These are phyloP conservation scores for Rhinatrema bivittatum DNA, from an alignment of 2,797 vertebrate species.

Conservation along the genomic window DNA sequence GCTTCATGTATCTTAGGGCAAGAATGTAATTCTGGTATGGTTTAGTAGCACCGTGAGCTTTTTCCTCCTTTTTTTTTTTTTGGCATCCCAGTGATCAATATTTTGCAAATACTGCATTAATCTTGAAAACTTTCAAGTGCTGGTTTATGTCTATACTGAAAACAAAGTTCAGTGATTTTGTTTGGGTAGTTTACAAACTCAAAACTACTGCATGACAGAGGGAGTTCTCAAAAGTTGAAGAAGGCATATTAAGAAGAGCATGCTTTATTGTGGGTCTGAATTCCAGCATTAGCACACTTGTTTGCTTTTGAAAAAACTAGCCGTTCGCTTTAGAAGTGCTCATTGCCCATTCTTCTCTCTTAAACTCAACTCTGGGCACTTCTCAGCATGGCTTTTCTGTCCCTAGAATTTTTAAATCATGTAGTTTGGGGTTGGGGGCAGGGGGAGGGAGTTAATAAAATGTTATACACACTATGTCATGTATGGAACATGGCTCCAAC, in stretches of 20 bases:
- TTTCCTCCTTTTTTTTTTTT: constrained; percentile 10
- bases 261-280: constrained; percentile 48
- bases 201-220: no score
- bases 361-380: constrained; percentile 18
- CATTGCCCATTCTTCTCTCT: neutral
- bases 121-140: constrained; percentile 39
- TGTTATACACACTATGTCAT: no score
- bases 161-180: constrained; percentile 40
- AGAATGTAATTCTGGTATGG: constrained; percentile 5
- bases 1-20: neutral
- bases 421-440: no score
- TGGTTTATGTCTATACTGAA: constrained; percentile 19
- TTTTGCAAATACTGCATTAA: constrained; percentile 27
- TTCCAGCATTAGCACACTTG: constrained; percentile 47
- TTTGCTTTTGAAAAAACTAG: constrained; percentile 56
- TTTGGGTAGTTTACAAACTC: constrained; percentile 43
- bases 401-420: neutral
- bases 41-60: constrained; percentile 8
- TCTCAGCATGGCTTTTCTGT: constrained; percentile 39
- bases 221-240: constrained; percentile 61
- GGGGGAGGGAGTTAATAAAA: no score
- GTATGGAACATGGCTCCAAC: no score
- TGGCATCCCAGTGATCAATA: neutral
- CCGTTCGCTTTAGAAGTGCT: constrained; percentile 37
- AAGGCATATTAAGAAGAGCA: constrained; percentile 62